Base-by-base conservation (phyloP, 1,140 invertebrate genomes). In the Neodiprion fabricii region DNA sequence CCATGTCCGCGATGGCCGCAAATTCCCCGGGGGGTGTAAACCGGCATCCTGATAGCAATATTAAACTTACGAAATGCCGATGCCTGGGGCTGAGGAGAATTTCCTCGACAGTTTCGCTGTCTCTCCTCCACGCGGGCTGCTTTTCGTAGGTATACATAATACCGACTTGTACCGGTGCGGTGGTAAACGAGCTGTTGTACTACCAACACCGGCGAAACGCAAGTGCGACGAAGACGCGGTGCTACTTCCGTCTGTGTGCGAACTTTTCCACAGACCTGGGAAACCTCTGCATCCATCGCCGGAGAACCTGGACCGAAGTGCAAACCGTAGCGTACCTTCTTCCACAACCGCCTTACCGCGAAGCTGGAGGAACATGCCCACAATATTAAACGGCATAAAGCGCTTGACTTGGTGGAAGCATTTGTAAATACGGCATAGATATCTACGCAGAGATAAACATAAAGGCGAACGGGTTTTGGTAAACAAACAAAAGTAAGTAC, bases 1-100 rank as follows among this genome's bases (percentile, higher is more conserved):
- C 76, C 75, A 70, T 70, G 80, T 79, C 72, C 67, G 40, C 71
- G 50, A 71, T 73, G 71, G 66, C 73, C 74, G 69, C 73, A 77
- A 77, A 73, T 77, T 77, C 53, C 70, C 71, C 74, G 70, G 48
- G 49, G 48, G 71, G 67, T 71, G 47, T 65, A 14, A 28, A 71
- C 48, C 78, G 74, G 68, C 77, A 79, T 80, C 80, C 78, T 72
- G 79, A 80, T 78, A 78, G 76, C 80, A 78, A 82, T 83, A 83
- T 83, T 80, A 82, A 84, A 84, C 79, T 84, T 80, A 75, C 75
- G 76, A 73, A 78, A 80, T 82, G 76, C 73, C 68, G 70, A 78
- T 74, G 81, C 77, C 76, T 75, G 76, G 70, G 78, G 77, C 76
- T 50, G n/a, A 17, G 53, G 4, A 61, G n/a, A 9, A 61, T 9